Evolutionary conservation across 2,888 invertebrate genomes (phyloP).

Genomic region (Bellardia bayeri): DNA sequence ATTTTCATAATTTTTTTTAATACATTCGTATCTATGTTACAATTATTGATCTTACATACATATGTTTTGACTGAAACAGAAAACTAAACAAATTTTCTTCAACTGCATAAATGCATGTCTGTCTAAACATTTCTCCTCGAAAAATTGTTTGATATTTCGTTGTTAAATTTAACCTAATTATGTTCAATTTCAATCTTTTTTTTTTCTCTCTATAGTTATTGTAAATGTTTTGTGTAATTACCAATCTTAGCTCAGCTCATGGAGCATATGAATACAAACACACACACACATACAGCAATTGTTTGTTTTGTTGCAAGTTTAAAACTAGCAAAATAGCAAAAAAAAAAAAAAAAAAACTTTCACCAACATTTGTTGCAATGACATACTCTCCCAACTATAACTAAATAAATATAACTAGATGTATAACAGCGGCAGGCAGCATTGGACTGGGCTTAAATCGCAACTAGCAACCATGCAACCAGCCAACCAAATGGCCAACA

Average conservation of each 20-base stretch:
- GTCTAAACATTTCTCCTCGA: constrained; percentile 41
- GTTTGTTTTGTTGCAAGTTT: constrained; percentile 47
- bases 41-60: constrained; percentile 3
- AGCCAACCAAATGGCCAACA: constrained; percentile 26
- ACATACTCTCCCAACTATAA: constrained; percentile 61
- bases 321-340: constrained; percentile 33
- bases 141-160: constrained; percentile 57
- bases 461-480: constrained; percentile 1
- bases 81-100: constrained; percentile 12
- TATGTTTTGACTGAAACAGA: background rate
- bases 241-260: constrained; percentile 49
- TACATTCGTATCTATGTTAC: background rate
- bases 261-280: constrained; percentile 37
- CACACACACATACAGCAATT: constrained; percentile 20
- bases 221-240: constrained; percentile 59
- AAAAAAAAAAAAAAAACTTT: constrained; percentile 54
- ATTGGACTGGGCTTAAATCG: constrained; percentile 38
- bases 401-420: constrained; percentile 46
- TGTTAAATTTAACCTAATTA: constrained; percentile 68
- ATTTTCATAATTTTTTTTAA: too few species aligned
- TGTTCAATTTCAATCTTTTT: constrained; percentile 51
- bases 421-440: constrained; percentile 36
- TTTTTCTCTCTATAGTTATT: constrained; percentile 18
- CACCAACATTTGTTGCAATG: constrained; percentile 69
- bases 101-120: background rate